Base-by-base conservation (phyloP, 2,797 vertebrate genomes). In the Heterohyrax brucei region DNA sequence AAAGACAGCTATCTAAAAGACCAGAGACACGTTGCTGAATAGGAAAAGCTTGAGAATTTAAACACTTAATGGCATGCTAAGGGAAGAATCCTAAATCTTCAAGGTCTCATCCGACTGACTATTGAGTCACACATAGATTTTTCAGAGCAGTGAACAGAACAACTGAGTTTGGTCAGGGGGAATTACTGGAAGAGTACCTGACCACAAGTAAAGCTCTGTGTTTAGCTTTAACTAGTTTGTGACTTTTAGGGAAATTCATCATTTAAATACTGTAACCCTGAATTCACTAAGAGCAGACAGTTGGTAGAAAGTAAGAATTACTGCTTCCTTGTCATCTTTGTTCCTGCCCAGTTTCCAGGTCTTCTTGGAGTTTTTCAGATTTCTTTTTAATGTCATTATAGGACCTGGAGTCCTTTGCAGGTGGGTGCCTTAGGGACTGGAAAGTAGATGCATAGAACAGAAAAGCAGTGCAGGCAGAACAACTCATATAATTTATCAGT, bases 11-110 rank as follows among this genome's bases (percentile, higher is more conserved):
- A 2, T 78, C 66, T 39, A 92, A 81, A 80, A 96, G 33, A 56
- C 70, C 28, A 81, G 48, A 87, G n/a, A 44, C 46, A 78, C 33
- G 85, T 92, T 83, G 86, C n/a, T 72, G 83, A 81, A n/a, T 87
- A 75, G 77, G 10, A 0, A 68, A 7, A 89, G 2, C 89, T 87
- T 85, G 46, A 88, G 70, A 72, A 92, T 13, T 82, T 50, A 87
- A 93, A 87, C 44, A 39, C 30, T 87, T 50, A 39, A 26, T 56
- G 62, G 46, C 9, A 5, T 84, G 5, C 26, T 93, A 8, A 50
- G 39, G 92, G 39, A 89, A 93, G 53, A 92, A 87, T 53, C 59
- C 53, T 82, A 86, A 26, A 72, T 12, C 56, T 61, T 64, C 4
- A 81, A 93, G 68, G 10, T 77, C 21, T 82, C 46, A 64, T 79